A percentile compares a stretch with the other conserved stretches of the same genome.
These are phyloP conservation scores for Mormyrops boulengeri DNA, from an alignment of 2,797 vertebrate genomes.

Conservation along the genomic window DNA sequence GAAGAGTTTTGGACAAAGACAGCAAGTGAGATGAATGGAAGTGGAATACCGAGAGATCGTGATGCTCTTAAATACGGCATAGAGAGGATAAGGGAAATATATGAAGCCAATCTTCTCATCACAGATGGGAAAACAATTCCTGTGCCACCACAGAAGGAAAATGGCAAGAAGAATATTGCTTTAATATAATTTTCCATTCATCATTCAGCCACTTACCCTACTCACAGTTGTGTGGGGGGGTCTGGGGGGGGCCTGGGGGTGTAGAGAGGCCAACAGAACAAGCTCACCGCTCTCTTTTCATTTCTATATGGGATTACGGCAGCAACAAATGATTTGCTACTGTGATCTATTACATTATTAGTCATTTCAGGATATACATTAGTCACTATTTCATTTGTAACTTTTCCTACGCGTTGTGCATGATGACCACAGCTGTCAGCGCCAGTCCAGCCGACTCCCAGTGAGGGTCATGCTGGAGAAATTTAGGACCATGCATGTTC, in stretches of 20 bases:
- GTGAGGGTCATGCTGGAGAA: neutral
- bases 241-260: neutral
- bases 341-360: neutral
- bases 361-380: neutral
- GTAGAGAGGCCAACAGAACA: neutral
- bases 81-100: neutral
- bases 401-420: neutral
- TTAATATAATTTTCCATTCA: neutral
- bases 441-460: neutral
- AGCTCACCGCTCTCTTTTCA: neutral
- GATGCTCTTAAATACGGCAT: neutral
- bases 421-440: neutral
- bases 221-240: neutral
- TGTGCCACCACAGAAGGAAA: neutral
- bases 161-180: neutral
- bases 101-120: neutral
- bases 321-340: neutral
- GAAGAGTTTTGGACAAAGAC: neutral
- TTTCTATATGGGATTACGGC: neutral
- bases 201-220: neutral
- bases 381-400: neutral
- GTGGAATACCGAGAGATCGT: neutral
- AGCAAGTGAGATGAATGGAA: neutral
- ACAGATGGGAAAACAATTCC: neutral
- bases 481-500: neutral